Evolutionary conservation across 2,797 vertebrate species (phyloP).

Genomic region (Anas capensis): DNA sequence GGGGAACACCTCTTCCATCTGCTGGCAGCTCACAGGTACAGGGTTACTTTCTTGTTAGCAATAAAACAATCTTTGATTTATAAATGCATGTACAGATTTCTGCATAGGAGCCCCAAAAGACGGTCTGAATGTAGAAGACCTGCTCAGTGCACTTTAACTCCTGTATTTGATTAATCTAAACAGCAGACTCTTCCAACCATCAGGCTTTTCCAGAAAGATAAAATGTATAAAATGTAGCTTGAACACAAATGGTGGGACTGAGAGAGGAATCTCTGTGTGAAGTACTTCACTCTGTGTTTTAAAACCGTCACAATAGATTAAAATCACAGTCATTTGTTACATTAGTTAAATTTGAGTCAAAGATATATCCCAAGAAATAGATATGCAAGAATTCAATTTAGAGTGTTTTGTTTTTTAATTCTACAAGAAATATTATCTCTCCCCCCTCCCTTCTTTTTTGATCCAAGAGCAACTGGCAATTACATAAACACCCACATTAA

Average conservation of each 20-base stretch:
- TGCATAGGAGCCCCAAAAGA: not conserved
- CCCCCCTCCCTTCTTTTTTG: not conserved
- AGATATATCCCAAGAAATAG: not conserved
- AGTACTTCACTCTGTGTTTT: not conserved
- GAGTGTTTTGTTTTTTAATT: not conserved
- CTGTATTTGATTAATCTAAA: not conserved
- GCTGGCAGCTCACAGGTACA: no score
- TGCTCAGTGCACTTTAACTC: not conserved
- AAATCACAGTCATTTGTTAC: not conserved
- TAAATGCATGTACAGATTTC: not conserved
- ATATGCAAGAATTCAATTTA: not conserved
- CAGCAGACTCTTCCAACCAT: not conserved
- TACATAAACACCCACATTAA: not conserved
- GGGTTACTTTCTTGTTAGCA: no score
- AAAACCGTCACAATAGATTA: not conserved
- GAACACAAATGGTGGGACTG: not conserved
- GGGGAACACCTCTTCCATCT: no score
- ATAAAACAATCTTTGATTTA: not conserved
- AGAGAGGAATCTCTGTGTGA: not conserved
- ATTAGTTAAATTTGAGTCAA: not conserved
- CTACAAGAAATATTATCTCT: rapidly evolving
- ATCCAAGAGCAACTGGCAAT: not conserved
- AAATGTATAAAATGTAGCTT: rapidly evolving
- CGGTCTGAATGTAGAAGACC: not conserved
- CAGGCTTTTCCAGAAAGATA: not conserved